Conservation (phyloP, 2,888 invertebrate genomes). For the Agrochola litura region DNA sequence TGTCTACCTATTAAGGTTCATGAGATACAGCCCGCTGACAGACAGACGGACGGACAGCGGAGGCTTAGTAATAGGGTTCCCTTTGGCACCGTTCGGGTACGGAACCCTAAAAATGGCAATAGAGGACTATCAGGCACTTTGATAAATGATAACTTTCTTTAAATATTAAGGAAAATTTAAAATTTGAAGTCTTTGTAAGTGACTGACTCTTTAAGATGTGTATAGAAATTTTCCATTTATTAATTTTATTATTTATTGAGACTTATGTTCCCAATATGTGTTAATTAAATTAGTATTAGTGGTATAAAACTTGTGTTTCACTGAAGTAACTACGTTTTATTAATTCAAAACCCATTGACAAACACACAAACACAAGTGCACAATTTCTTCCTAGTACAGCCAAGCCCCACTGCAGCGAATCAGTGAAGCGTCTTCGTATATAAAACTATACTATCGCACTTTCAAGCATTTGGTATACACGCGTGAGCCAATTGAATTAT, state of each 20-base stretch:
- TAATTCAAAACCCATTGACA: constrained; percentile 10
- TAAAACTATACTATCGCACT: constrained; percentile 78
- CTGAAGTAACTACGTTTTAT: not conserved
- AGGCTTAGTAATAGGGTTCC: no score
- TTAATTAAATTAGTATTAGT: no score
- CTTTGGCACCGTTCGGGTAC: no score
- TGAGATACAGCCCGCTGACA: no score
- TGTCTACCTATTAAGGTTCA: no score
- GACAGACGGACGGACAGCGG: no score
- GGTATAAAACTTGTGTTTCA: not conserved
- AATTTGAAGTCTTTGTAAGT: not conserved
- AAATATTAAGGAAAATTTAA: not conserved
- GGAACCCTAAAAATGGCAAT: no score
- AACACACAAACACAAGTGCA: constrained; percentile 42
- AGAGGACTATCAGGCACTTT: not conserved
- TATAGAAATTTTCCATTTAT: no score
- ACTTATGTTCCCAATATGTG: no score
- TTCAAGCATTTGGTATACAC: constrained; percentile 83
- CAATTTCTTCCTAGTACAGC: constrained; percentile 1
- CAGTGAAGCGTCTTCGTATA: constrained; percentile 82
- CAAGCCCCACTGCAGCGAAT: constrained; percentile 79
- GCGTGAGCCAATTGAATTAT: constrained; percentile 60
- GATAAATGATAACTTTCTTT: not conserved
- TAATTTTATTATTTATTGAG: no score
- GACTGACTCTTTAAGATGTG: no score